Evolutionary conservation across 2,888 invertebrate genomes (phyloP).

Genomic region (Agelastica alni): DNA sequence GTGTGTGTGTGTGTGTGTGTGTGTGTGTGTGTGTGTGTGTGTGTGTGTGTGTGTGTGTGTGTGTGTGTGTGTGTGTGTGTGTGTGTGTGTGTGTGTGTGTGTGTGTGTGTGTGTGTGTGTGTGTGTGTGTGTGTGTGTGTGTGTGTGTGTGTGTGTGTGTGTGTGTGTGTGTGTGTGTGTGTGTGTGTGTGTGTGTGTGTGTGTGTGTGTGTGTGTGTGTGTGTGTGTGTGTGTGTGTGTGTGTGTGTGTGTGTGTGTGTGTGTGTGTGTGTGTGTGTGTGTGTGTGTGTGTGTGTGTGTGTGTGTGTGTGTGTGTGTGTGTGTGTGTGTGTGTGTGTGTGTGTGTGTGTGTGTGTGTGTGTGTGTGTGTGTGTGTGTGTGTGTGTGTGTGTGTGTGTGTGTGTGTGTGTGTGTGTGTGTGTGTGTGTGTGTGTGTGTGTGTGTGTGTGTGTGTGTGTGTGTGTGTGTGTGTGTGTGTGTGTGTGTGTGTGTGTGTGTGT

Average conservation of each 20-base stretch:
- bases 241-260: not conserved
- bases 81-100: not conserved
- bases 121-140: not conserved
- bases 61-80: not conserved
- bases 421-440: not conserved
- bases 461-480: not conserved
- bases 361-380: not conserved
- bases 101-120: not conserved
- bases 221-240: not conserved
- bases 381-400: not conserved
- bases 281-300: not conserved
- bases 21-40: not conserved
- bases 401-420: not conserved
- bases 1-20: not conserved
- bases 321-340: not conserved
- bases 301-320: not conserved
- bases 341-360: not conserved
- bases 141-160: not conserved
- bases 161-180: not conserved
- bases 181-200: not conserved
- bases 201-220: not conserved
- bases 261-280: not conserved
- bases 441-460: not conserved
- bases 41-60: not conserved
- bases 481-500: not conserved